Evolutionary conservation across 1,140 invertebrate species (phyloP).

Genomic region (Ectropis grisescens): DNA sequence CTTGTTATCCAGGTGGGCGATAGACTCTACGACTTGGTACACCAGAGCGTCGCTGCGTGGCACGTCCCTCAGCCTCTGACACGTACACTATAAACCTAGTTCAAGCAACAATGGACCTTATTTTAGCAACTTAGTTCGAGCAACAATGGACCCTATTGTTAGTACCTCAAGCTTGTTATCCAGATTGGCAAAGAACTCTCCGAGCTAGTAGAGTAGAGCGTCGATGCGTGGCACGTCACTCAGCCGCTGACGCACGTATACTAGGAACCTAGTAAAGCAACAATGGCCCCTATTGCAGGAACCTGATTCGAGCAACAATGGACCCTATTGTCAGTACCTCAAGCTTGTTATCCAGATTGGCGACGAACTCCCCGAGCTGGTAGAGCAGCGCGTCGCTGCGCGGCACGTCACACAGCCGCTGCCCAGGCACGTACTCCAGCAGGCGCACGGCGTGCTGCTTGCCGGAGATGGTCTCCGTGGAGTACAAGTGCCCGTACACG

Average conservation of each 20-base stretch:
- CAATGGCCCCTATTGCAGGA: no score
- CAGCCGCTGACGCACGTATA: conserved; percentile 79
- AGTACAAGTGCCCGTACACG: conserved; percentile 74
- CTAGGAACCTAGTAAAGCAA: conserved; percentile 80
- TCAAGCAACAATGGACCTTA: no score
- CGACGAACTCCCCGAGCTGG: conserved; percentile 78
- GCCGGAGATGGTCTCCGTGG: conserved; percentile 69
- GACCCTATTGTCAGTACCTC: no score
- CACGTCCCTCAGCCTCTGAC: conserved; percentile 75
- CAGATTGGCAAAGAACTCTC: conserved; percentile 76
- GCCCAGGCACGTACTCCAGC: conserved; percentile 80
- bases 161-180: no score
- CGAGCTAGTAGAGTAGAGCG: conserved; percentile 77
- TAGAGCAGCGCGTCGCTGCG: conserved; percentile 74
- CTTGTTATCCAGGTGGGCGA: conserved; percentile 76
- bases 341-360: conserved; percentile 76
- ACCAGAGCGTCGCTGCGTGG: conserved; percentile 72
- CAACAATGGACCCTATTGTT: no score
- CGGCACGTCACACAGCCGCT: conserved; percentile 74
- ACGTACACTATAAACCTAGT: no score
- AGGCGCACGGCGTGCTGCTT: conserved; percentile 78
- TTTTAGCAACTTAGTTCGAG: no score
- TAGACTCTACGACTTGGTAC: conserved; percentile 78
- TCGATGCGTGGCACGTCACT: conserved; percentile 70
- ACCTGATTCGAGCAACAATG: no score